Evolutionary conservation across 2,797 vertebrate species (phyloP), one percentile per base, ranked within the genome.

Genomic region (Antennarius maculatus): DNA sequence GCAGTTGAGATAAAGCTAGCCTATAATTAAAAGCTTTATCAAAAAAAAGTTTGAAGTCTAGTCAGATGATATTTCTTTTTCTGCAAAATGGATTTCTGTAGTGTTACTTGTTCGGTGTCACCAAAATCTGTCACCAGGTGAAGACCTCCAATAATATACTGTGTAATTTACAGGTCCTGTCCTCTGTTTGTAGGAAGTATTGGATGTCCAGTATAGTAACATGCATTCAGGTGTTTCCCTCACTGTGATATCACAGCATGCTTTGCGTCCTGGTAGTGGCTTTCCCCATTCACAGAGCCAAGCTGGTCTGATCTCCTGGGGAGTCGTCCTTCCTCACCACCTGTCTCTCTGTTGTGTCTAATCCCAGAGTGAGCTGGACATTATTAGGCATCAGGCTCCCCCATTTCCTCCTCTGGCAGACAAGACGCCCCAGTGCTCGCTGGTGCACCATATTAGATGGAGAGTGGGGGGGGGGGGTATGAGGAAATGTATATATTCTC

Each of bases 321-420:
- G 77, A 57, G 81, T 69, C 81, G 77, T 74, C 61, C 72, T 50
- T 39, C 66, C 52, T 74, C 69, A 29, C 74, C 81, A 74, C 77
- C 76, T 79, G 76, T 82, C 80, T 72, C 62, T 55, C 55, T 69
- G 59, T 66, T 69, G 70, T 61, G 52, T 86, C 73, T 87, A 89
- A 87, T 91, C 87, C 84, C 77, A 76, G 60, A 49, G 77, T 29
- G 69, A 78, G 77, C 80, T 60, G 54, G 76, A 84, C 88, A 85
- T 91, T 89, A 90, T 88, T 86, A 85, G 82, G 81, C 79, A 79
- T 88, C 79, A 71, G 54, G 64, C 61, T 80, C 65, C 47, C 31
- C 67, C 79, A 80, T 84, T 62, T 50, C 28, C 69, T 82, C 58
- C 53, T 66, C 66, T 79, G 68, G 48, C 61, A 73, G 68, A 77